Evolutionary conservation across 30 jellyfish, hydroid and myxozoan species (phyloP).

Genomic region (Aurelia sp.): DNA sequence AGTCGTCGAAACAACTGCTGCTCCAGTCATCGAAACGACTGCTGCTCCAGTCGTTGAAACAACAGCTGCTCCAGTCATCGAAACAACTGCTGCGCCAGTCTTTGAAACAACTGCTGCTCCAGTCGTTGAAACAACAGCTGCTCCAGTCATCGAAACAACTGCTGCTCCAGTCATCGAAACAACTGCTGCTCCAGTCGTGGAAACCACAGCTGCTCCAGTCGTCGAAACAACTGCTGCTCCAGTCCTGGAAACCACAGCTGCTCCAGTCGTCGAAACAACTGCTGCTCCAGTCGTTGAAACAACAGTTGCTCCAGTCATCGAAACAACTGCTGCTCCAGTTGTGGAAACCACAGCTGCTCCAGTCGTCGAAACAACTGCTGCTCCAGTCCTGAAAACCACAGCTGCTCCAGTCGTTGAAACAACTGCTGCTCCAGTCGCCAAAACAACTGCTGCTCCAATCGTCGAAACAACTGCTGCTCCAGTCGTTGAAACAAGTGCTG

Average conservation of each 20-base stretch:
- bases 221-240: slow-evolving; percentile 12
- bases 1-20: slow-evolving; percentile 25
- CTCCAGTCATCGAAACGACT: slow-evolving; percentile 19
- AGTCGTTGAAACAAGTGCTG: slow-evolving; percentile 18
- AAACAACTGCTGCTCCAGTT: slow-evolving; percentile 21
- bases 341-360: slow-evolving; percentile 23
- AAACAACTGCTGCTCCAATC: slow-evolving; percentile 23
- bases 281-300: slow-evolving; percentile 33
- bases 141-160: slow-evolving; percentile 19
- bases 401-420: slow-evolving; percentile 50
- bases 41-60: slow-evolving; percentile 34
- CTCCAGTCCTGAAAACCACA: slow-evolving; percentile 20
- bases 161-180: slow-evolving; percentile 50
- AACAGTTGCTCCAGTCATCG: slow-evolving; percentile 20
- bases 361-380: slow-evolving; percentile 4
- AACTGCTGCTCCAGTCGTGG: slow-evolving; percentile 39
- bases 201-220: slow-evolving; percentile 45
- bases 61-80: slow-evolving; percentile 33
- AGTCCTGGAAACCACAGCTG: slow-evolving; percentile 8
- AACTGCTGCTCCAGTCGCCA: slow-evolving; percentile 25
- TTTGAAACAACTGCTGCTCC: slow-evolving; percentile 39
- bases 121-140: slow-evolving; percentile 39
- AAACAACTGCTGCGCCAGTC: slow-evolving; percentile 27
- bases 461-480: slow-evolving; percentile 31
- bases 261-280: slow-evolving; percentile 31